Base-by-base conservation (phyloP, 2,888 invertebrate genomes). In the Eudasyphora cyanicolor region DNA sequence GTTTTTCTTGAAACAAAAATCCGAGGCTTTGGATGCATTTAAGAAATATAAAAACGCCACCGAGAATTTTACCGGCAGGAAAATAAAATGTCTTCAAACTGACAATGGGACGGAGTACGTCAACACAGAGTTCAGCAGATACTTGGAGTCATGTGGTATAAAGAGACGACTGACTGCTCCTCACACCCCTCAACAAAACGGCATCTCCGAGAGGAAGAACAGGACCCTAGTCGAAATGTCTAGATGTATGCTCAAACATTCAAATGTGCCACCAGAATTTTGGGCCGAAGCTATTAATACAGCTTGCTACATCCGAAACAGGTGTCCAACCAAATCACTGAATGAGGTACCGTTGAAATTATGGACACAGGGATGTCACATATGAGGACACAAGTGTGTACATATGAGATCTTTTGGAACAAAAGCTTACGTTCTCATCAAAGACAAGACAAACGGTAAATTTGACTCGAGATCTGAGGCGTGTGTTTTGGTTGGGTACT, bases 101-200 rank as follows among this genome's bases (percentile, higher is more conserved):
- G 84, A 86, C 54, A 87, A 87, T 17, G 85, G 86, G 0, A 42
- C 57, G 0, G 82, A 86, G 29, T 86, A 85, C 75, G 76, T 81
- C 24, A 84, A 85, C 12, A 27, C 35, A 0, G 86, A 86, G 5
- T 87, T 86, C 35, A 76, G 82, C 38, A 60, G 27, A 38, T 73
- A 73, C 27, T 57, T 85, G 10, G 54, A 84, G 42, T 14, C 75
- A 10, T 70, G 76, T 51, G 84, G 85, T 21, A 86, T 87, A 54
- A 75, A 75, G 54, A 51, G 82, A 42, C 73, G 84, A 2, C 64
- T 85, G 32, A 80, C 85, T 14, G 70, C 83, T 5, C 57, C 86
- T 38, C 45, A 86, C 57, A 86, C 86, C 14, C 86, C 86, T 7
- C 84, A 87, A 57, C 86, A 86, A 64, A 86, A 87, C 32, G 86